These are phyloP conservation scores for Holothuria leucospilota DNA, from an alignment of 53 echinoderm and acorn worm genomes.

Conservation along the genomic window DNA sequence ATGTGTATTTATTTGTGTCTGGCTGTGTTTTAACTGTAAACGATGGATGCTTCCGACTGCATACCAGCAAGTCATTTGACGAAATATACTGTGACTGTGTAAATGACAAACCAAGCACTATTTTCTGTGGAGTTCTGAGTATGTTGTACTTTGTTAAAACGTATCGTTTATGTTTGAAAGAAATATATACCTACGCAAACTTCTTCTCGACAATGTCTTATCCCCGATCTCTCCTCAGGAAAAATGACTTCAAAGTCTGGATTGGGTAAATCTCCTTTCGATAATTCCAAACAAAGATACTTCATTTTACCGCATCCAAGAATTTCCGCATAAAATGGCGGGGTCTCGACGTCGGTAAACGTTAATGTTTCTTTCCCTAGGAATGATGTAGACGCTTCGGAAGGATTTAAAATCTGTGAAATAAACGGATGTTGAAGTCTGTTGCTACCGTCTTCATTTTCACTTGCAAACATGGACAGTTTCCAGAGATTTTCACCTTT, in stretches of 20 bases:
- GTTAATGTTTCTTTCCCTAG: background rate
- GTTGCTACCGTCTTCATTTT: background rate
- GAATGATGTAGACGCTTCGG: background rate
- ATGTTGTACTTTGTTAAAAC: too few species aligned
- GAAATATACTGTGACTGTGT: too few species aligned
- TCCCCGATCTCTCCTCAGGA: background rate
- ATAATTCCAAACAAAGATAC: slow-evolving; percentile 16
- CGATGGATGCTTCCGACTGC: too few species aligned
- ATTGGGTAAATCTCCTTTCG: slow-evolving; percentile 27
- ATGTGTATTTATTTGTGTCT: too few species aligned
- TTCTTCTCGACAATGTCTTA: slow-evolving; percentile 27
- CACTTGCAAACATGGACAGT: slow-evolving; percentile 2
- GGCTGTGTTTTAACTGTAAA: too few species aligned
- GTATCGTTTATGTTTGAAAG: too few species aligned
- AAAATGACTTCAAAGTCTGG: slow-evolving; percentile 22
- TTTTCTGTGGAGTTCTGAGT: too few species aligned
- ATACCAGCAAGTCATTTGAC: too few species aligned
- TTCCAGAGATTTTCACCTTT: slow-evolving; percentile 24
- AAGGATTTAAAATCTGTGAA: slow-evolving; percentile 7
- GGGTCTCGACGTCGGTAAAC: background rate
- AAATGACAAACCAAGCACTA: too few species aligned
- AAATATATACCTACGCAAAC: slow-evolving; percentile 22
- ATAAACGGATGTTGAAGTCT: slow-evolving; percentile 4
- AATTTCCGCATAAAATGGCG: slow-evolving; percentile 8
- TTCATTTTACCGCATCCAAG: slow-evolving; percentile 26